Evolutionary conservation across 1,140 invertebrate genomes (phyloP).

Genomic region (Brachionus rotundiformis): DNA sequence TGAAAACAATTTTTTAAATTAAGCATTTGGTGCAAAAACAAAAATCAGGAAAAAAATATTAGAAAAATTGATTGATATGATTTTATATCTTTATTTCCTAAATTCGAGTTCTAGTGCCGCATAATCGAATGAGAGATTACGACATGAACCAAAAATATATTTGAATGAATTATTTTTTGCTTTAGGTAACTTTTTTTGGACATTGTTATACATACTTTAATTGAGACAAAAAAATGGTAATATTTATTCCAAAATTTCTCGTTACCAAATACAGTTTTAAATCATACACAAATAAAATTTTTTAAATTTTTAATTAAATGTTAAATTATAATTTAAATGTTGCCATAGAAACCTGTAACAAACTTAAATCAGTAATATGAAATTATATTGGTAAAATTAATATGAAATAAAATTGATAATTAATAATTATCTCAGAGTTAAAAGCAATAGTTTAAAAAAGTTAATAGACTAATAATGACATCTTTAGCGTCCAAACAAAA

Average conservation of each 20-base stretch:
- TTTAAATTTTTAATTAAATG: not conserved
- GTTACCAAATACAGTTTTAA: not conserved
- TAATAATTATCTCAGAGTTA: not conserved
- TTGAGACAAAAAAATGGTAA: too few species aligned
- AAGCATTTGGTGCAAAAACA: too few species aligned
- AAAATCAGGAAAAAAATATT: too few species aligned
- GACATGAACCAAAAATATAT: too few species aligned
- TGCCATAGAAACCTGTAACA: not conserved
- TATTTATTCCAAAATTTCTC: not conserved
- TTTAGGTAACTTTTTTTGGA: too few species aligned
- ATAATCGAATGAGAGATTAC: too few species aligned
- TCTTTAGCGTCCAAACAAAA: not conserved
- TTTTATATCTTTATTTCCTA: too few species aligned
- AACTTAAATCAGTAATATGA: conserved; percentile 39
- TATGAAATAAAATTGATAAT: conserved; percentile 35
- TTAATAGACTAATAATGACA: not conserved
- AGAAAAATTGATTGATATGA: too few species aligned
- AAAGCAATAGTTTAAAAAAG: not conserved
- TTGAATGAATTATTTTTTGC: too few species aligned
- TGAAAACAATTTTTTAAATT: too few species aligned
- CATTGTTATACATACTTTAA: too few species aligned
- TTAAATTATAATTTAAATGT: conserved; percentile 12
- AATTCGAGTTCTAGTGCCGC: too few species aligned
- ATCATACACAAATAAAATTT: not conserved
- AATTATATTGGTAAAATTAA: conserved; percentile 32